These are phyloP conservation scores for Rhingia campestris DNA, from an alignment of 2,888 invertebrate species.

Conservation along the genomic window DNA sequence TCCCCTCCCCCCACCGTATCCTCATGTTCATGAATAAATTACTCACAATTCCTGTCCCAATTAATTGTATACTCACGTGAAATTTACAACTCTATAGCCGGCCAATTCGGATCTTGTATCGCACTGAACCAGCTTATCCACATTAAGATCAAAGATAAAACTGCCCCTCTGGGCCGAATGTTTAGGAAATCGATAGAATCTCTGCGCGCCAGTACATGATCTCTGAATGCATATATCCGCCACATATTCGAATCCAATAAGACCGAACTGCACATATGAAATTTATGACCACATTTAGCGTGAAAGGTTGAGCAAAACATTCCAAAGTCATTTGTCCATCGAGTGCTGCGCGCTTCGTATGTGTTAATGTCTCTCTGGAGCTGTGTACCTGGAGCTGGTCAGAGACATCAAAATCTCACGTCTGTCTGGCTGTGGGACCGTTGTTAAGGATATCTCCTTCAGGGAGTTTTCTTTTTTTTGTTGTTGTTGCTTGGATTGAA, in stretches of 20 bases:
- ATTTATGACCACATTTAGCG: slow-evolving; percentile 73
- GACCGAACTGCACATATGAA: slow-evolving; percentile 33
- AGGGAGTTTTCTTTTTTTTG: slow-evolving; percentile 13
- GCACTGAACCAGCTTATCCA: slow-evolving; percentile 64
- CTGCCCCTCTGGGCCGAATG: slow-evolving; percentile 12
- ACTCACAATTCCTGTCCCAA: slow-evolving; percentile 54
- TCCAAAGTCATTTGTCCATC: slow-evolving; percentile 73
- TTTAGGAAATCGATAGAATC: slow-evolving; percentile 61
- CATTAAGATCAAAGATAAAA: slow-evolving; percentile 63
- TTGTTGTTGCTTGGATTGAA: slow-evolving; percentile 30
- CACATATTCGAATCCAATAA: not conserved
- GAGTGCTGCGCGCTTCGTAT: slow-evolving; percentile 36
- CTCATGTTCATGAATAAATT: slow-evolving; percentile 33
- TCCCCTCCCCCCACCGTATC: not conserved
- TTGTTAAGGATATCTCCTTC: slow-evolving; percentile 35
- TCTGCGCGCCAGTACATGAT: slow-evolving; percentile 36
- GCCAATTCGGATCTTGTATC: slow-evolving; percentile 45
- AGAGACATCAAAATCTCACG: slow-evolving; percentile 43
- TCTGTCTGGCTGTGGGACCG: slow-evolving; percentile 6
- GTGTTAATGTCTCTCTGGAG: slow-evolving; percentile 51
- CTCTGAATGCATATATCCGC: slow-evolving; percentile 18
- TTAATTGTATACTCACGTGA: slow-evolving; percentile 45
- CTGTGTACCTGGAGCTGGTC: slow-evolving; percentile 11
- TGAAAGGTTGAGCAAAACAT: slow-evolving; percentile 74
- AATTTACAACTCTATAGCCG: slow-evolving; percentile 15